A percentile compares a stretch with the other conserved stretches of the same genome.
These are phyloP conservation scores for Amazona ochrocephala DNA, from an alignment of 2,797 vertebrate species.

Conservation along the genomic window DNA sequence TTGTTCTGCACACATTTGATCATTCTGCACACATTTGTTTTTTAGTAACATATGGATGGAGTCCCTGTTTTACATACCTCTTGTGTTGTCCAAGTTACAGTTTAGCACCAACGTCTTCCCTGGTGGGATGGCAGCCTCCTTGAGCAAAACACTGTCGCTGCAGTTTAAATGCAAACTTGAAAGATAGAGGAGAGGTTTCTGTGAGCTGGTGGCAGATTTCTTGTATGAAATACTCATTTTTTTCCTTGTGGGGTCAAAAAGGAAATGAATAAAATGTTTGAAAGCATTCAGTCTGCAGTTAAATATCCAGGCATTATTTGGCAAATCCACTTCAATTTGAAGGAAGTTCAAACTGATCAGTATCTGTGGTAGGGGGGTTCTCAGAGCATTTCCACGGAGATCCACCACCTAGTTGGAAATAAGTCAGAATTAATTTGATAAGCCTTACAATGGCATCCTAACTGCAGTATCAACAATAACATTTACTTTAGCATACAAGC, in stretches of 20 bases:
- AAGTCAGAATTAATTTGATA: not conserved
- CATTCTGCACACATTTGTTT: not conserved
- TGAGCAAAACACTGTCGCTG: slow-evolving; percentile 48
- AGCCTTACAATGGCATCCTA: not conserved
- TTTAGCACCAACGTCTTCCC: slow-evolving; percentile 73
- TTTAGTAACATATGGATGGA: not conserved
- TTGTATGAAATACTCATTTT: slow-evolving; percentile 76
- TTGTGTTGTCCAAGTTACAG: not conserved
- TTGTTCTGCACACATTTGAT: not conserved
- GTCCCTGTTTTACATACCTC: not conserved
- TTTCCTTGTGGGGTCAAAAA: slow-evolving; percentile 66
- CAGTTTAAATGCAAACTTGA: slow-evolving; percentile 77
- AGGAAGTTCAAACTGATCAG: slow-evolving; percentile 77
- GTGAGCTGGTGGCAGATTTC: slow-evolving; percentile 61
- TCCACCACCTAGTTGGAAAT: slow-evolving; percentile 80
- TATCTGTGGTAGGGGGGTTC: slow-evolving; percentile 73
- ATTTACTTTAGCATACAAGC: not conserved
- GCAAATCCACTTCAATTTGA: slow-evolving; percentile 72
- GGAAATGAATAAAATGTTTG: slow-evolving; percentile 71
- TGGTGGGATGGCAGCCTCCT: slow-evolving; percentile 64
- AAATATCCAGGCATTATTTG: slow-evolving; percentile 81
- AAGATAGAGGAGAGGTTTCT: slow-evolving; percentile 74
- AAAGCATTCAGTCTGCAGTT: slow-evolving; percentile 75
- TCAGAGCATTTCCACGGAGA: slow-evolving; percentile 85
- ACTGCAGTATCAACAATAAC: not conserved